Evolutionary conservation across 2,888 invertebrate species (phyloP).

Genomic region (Idaea dimidiata): DNA sequence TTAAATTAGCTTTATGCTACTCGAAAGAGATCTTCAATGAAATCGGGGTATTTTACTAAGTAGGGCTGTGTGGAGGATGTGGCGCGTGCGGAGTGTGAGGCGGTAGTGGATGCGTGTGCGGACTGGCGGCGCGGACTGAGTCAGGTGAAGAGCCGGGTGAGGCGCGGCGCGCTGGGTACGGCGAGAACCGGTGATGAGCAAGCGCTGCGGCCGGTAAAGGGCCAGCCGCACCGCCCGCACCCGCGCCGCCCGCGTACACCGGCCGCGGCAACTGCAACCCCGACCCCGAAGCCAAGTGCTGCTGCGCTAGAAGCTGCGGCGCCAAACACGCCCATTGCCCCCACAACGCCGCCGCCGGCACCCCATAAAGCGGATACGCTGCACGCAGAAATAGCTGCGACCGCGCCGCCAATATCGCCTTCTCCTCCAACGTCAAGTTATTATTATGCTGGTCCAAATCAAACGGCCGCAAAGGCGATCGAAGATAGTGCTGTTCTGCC

Average conservation of each 20-base stretch:
- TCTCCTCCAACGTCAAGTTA: conserved; percentile 88
- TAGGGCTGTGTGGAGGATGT: conserved; percentile 66
- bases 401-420: conserved; percentile 87
- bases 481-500: conserved; percentile 90
- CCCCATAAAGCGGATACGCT: conserved; percentile 82
- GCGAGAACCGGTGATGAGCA: conserved; percentile 82
- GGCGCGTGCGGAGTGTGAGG: conserved; percentile 59
- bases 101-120: conserved; percentile 58
- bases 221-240: conserved; percentile 34
- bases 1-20: background rate
- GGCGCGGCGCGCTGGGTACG: conserved; percentile 76
- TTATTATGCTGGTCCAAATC: conserved; percentile 86
- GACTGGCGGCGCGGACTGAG: conserved; percentile 78
- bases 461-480: conserved; percentile 88
- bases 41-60: conserved; percentile 47
- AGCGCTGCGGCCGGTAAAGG: conserved; percentile 45
- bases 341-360: conserved; percentile 83
- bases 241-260: conserved; percentile 63
- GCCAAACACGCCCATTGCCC: conserved; percentile 87
- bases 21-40: conserved; percentile 46
- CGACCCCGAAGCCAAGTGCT: conserved; percentile 80
- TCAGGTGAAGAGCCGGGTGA: conserved; percentile 82
- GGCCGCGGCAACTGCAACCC: conserved; percentile 76
- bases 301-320: conserved; percentile 84
- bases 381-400: conserved; percentile 88